Percentiles rank a stretch among this genome's conserved stretches.
Evolutionary conservation across 2,797 vertebrate genomes (phyloP).

Genomic region (Gorsachius magnificus): DNA sequence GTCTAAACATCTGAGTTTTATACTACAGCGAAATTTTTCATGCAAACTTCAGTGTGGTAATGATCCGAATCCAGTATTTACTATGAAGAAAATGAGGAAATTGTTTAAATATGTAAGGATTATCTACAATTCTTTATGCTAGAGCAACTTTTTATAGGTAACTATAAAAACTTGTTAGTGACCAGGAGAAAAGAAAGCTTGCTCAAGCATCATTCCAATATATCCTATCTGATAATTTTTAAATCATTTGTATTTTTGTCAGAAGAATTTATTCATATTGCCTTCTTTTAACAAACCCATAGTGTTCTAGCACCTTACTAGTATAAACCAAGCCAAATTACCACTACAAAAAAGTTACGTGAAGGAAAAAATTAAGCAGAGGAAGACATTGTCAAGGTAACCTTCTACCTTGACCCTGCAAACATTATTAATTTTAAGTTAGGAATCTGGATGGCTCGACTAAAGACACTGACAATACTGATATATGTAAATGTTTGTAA

Average conservation of each 20-base stretch:
- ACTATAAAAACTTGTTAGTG: not conserved
- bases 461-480: not conserved
- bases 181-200: not conserved
- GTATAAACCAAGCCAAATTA: not conserved
- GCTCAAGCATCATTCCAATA: not conserved
- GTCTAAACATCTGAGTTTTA: not conserved
- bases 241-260: not conserved
- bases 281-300: not conserved
- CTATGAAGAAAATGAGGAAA: not conserved
- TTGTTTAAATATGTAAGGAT: not conserved
- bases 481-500: not conserved
- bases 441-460: not conserved
- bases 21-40: not conserved
- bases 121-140: not conserved
- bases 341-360: not conserved
- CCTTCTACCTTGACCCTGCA: not conserved
- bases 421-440: not conserved
- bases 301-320: not conserved
- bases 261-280: not conserved
- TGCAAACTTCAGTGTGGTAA: not conserved
- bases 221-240: not conserved
- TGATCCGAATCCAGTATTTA: not conserved
- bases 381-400: not conserved
- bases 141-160: not conserved
- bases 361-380: not conserved